Conservation (phyloP, 2,113 vertebrate genomes). For the Labeo rohita region DNA sequence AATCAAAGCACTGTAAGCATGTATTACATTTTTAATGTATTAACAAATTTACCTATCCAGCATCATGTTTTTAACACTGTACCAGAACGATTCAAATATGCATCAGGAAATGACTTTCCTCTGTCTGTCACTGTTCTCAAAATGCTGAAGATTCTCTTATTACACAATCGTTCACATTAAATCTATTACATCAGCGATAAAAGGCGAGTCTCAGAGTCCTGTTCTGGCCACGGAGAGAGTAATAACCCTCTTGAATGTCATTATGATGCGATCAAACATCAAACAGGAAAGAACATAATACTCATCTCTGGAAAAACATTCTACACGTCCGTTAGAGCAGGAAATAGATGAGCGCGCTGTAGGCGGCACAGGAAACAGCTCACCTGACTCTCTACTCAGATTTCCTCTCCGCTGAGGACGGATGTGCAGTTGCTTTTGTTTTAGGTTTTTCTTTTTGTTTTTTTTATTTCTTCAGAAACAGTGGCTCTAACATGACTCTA, state of each 20-base stretch:
- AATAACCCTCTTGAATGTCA: constrained; percentile 33
- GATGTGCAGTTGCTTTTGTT: constrained; percentile 7
- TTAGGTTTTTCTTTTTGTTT: not conserved
- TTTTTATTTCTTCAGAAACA: not conserved
- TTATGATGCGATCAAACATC: not conserved
- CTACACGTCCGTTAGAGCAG: constrained; percentile 31
- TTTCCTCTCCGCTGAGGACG: constrained; percentile 43
- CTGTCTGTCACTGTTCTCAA: constrained; percentile 5
- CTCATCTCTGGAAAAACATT: constrained; percentile 36
- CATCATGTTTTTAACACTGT: not conserved
- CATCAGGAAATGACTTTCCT: not conserved
- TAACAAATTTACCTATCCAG: not conserved
- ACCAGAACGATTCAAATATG: not conserved
- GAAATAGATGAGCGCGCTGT: constrained; percentile 37
- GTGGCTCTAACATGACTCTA: not conserved
- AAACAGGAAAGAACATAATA: constrained; percentile 26
- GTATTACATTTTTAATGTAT: too few species aligned
- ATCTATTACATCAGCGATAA: constrained; percentile 35
- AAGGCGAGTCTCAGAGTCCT: not conserved
- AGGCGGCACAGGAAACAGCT: constrained; percentile 48
- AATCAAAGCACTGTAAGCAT: too few species aligned
- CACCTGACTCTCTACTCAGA: constrained; percentile 37
- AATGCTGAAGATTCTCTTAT: constrained; percentile 17
- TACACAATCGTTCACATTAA: constrained; percentile 14
- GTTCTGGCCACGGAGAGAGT: not conserved